phyloP scores from a whole-genome alignment of 64 coral and sea anemone genomes.

The Stichodactyla mertensii region DNA sequence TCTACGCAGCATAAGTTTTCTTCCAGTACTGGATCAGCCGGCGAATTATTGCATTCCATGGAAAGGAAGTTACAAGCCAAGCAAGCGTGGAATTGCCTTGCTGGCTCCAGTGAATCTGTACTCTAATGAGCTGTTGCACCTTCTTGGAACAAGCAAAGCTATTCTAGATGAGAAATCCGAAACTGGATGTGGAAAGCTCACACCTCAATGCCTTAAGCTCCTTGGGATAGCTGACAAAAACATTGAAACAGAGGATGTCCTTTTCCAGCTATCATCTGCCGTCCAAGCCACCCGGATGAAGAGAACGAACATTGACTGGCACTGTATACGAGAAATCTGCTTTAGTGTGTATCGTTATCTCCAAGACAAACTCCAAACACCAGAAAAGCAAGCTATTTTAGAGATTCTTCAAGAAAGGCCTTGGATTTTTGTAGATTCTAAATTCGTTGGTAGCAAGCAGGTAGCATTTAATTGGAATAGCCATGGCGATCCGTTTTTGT shows the following conservation, averaged over 20 bases:
- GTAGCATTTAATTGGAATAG: constrained; percentile 72
- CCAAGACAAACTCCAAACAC: constrained; percentile 54
- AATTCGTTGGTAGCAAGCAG: constrained; percentile 67
- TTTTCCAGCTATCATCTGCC: constrained; percentile 69
- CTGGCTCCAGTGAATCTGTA: constrained; percentile 59
- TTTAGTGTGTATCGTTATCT: constrained; percentile 67
- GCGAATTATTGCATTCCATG: constrained; percentile 60
- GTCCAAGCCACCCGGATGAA: constrained; percentile 46
- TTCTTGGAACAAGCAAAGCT: constrained; percentile 62
- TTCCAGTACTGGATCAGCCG: constrained; percentile 68
- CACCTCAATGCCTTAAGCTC: constrained; percentile 44
- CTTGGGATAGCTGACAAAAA: constrained; percentile 46
- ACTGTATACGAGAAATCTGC: constrained; percentile 52
- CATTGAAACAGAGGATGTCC: constrained; percentile 47
- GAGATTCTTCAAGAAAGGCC: constrained; percentile 58
- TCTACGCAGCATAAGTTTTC: constrained; percentile 53
- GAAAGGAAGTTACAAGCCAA: constrained; percentile 52
- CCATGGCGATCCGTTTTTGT: constrained; percentile 70
- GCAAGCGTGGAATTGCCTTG: constrained; percentile 15
- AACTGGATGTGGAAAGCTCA: constrained; percentile 62
- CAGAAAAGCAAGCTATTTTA: constrained; percentile 53
- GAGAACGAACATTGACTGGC: constrained; percentile 25
- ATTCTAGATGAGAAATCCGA: constrained; percentile 69
- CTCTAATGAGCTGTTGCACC: constrained; percentile 36
- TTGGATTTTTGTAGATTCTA: constrained; percentile 82